Evolutionary conservation across 1,140 invertebrate species (phyloP).

Genomic region (Bicyclus anynana): DNA sequence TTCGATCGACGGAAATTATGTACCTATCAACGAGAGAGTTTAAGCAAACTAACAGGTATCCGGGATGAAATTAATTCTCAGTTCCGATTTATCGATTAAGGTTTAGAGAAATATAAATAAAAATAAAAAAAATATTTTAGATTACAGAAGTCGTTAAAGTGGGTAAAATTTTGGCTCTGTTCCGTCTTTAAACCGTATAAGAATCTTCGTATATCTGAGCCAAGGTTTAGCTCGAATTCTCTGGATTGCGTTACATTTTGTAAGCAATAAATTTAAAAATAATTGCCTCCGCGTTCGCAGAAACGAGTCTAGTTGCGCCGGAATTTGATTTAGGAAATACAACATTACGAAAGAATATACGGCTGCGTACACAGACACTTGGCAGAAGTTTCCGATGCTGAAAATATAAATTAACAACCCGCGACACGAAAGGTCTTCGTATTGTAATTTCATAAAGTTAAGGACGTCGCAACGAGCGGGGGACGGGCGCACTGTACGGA

Average conservation of each 20-base stretch:
- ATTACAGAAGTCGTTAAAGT: no score
- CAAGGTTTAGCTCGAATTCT: neutral
- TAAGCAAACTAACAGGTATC: no score
- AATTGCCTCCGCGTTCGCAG: neutral
- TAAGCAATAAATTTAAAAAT: neutral
- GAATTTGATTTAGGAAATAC: conserved; percentile 4
- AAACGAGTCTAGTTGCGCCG: conserved; percentile 1
- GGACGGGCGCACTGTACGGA: neutral
- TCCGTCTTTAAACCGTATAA: no score
- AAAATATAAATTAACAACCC: neutral
- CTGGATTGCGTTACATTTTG: neutral
- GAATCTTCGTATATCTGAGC: neutral
- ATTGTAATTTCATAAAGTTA: neutral
- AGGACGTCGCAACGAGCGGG: neutral
- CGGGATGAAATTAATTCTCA: no score
- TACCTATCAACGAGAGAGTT: neutral
- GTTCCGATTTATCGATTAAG: no score
- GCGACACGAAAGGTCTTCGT: neutral
- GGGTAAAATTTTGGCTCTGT: no score
- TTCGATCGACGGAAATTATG: neutral
- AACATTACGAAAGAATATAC: neutral
- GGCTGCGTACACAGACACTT: neutral
- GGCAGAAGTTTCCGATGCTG: neutral
- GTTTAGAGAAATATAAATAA: no score
- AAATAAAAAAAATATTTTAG: no score